Conservation (phyloP, 1,140 invertebrate genomes). For the Conopomorpha cramerella region DNA sequence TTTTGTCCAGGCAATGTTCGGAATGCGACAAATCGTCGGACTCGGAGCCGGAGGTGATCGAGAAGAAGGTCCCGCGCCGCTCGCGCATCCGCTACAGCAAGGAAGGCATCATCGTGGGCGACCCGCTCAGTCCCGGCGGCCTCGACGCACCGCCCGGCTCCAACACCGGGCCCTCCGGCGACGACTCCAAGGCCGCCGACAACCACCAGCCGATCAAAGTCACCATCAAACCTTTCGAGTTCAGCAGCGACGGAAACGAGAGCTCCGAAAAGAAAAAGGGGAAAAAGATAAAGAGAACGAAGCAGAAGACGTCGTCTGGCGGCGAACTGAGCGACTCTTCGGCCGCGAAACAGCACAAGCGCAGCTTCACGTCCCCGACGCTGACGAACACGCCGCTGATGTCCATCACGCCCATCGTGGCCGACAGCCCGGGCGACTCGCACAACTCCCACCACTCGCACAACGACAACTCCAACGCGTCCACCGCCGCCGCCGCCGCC, state of each 20-base stretch:
- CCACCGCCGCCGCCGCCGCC: conserved; percentile 14
- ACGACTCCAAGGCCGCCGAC: conserved; percentile 16
- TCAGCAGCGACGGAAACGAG: conserved; percentile 34
- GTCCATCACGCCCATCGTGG: conserved; percentile 56
- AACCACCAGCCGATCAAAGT: conserved; percentile 61
- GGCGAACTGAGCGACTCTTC: conserved; percentile 21
- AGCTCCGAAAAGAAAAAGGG: conserved; percentile 28
- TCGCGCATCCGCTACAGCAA: conserved; percentile 76
- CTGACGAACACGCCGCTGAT: conserved; percentile 55
- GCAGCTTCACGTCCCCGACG: conserved; percentile 52
- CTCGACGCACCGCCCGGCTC: too few species aligned
- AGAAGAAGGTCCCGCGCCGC: conserved; percentile 77
- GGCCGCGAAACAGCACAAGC: conserved; percentile 40
- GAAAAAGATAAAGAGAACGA: conserved; percentile 31
- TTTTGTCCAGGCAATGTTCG: conserved; percentile 75
- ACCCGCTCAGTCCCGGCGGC: conserved; percentile 30
- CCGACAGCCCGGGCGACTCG: conserved; percentile 54
- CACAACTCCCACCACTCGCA: conserved; percentile 53
- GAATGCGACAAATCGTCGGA: conserved; percentile 86
- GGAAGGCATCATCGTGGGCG: conserved; percentile 58
- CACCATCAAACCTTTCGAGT: conserved; percentile 64
- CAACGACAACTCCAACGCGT: conserved; percentile 33
- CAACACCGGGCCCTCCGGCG: conserved; percentile 10
- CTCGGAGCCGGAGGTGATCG: conserved; percentile 73
- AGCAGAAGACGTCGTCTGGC: conserved; percentile 20